Conservation (phyloP, 1,140 invertebrate genomes). For the Musca domestica region DNA sequence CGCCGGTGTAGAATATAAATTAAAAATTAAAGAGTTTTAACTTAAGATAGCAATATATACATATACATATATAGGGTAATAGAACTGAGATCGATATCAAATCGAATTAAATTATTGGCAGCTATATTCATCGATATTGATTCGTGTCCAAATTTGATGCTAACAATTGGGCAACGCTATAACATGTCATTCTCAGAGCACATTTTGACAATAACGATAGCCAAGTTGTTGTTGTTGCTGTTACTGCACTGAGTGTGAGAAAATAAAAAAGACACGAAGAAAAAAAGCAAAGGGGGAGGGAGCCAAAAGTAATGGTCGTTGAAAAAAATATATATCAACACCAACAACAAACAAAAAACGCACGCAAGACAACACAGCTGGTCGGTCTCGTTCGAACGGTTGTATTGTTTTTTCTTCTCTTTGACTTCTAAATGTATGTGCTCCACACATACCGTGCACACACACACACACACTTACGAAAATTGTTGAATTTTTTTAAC, state of each 20-base stretch:
- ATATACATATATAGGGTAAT: too few species aligned
- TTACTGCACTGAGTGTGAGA: neutral
- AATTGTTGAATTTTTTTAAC: constrained; percentile 15
- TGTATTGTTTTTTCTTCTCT: neutral
- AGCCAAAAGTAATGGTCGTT: constrained; percentile 14
- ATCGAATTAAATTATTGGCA: too few species aligned
- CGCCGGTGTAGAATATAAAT: too few species aligned
- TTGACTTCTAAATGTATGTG: constrained; percentile 15
- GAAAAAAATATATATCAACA: neutral
- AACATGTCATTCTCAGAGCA: too few species aligned
- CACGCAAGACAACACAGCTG: constrained; percentile 19
- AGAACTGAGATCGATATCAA: too few species aligned
- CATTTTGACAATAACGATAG: constrained; percentile 6
- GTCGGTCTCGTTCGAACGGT: neutral
- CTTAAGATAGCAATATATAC: too few species aligned
- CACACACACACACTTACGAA: neutral
- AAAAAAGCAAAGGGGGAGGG: too few species aligned
- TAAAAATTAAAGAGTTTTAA: too few species aligned
- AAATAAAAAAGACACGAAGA: too few species aligned
- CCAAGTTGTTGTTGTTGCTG: constrained; percentile 1
- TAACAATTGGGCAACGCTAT: neutral
- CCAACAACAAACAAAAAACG: constrained; percentile 12
- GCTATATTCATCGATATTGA: too few species aligned
- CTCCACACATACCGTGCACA: neutral
- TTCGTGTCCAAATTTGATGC: too few species aligned